These are phyloP conservation scores for Sebastiscus tertius DNA, from an alignment of 2,797 vertebrate species.

Conservation along the genomic window DNA sequence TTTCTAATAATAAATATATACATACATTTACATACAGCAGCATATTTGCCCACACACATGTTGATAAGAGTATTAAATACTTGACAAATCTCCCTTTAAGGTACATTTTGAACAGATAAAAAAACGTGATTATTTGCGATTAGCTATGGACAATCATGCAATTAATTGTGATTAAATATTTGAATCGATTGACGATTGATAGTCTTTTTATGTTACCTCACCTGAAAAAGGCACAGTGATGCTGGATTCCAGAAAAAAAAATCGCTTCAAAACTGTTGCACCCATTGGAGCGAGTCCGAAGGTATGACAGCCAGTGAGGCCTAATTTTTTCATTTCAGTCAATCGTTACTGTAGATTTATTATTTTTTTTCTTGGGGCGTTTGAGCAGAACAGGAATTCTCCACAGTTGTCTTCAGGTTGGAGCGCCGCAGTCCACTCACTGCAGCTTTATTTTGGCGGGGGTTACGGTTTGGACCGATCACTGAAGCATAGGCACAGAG, in stretches of 20 bases:
- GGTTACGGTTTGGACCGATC: constrained; percentile 14
- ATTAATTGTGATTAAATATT: no score
- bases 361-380: neutral
- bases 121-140: no score
- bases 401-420: constrained; percentile 21
- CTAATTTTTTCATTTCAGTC: constrained; percentile 12
- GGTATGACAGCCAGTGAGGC: neutral
- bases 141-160: no score
- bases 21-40: no score
- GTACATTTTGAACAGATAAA: no score
- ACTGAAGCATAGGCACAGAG: constrained; percentile 13
- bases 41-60: no score
- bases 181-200: no score
- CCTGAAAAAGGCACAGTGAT: neutral
- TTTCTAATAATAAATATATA: no score
- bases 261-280: neutral
- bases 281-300: neutral
- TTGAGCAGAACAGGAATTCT: constrained; percentile 23
- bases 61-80: no score
- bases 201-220: neutral
- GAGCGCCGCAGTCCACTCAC: constrained; percentile 18
- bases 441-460: constrained; percentile 45
- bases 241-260: neutral
- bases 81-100: no score
- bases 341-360: neutral